Evolutionary conservation across 2,113 vertebrate genomes (phyloP), one percentile per base, ranked within the genome.

Genomic region (Ptyas mucosa): DNA sequence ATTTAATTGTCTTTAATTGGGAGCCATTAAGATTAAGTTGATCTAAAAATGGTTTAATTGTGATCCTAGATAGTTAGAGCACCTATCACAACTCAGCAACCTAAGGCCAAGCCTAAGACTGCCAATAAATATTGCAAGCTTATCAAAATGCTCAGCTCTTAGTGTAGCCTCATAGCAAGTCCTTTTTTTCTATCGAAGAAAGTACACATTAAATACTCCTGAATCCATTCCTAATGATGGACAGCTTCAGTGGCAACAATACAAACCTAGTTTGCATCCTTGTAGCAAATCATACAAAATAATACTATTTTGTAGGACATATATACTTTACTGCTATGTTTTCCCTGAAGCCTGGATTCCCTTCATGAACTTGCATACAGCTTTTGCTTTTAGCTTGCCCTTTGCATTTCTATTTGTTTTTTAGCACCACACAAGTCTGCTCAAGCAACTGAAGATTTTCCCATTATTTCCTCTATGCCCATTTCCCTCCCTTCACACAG

Each of bases 361-460:
- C 8, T 0, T 43, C 75, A 81, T 81, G 39, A 20, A 89, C 18
- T 8, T 89, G n/a, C 4, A 23, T 23, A 57, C 20, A 43, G 18
- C 3, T 21, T 53, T 58, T 39, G 9, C 24, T 88, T 88, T 51
- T 0, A 24, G 89, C 89, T 29, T 87, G 52, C 61, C 52, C 58
- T 64, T 64, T n/a, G 15, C 53, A 34, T 29, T 43, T 43, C 26
- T 10, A 23, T 49, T 43, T 55, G 46, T 14, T 10, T 39, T 18
- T 89, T 26, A 29, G 88, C 61, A 85, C 43, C 53, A n/a, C 91
- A 94, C 87, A 91, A 6, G 23, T 96, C 95, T 96, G 95, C 93
- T 85, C 94, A 95, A 95, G 58, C 93, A 89, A 92, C n/a, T 58
- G 61, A 92, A 95, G 94, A 95, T 94, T 52, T 93, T 90, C 75